A percentile compares a stretch with the other conserved stretches of the same genome.
Evolutionary conservation across 2,888 invertebrate species (phyloP).

Genomic region (Drosophila mulleri): DNA sequence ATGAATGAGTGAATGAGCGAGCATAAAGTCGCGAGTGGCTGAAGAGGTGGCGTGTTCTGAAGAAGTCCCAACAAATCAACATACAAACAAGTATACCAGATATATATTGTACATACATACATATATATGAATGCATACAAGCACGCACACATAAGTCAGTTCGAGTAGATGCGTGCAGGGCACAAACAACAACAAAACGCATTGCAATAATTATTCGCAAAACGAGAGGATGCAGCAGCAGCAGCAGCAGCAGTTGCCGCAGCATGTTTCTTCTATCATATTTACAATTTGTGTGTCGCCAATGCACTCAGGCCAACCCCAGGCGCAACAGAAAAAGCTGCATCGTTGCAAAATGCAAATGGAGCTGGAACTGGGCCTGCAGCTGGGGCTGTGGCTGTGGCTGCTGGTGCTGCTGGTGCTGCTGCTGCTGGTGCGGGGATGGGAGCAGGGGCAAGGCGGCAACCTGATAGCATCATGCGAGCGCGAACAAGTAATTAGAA

Average conservation of each 20-base stretch:
- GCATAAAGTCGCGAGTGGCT: constrained; percentile 37
- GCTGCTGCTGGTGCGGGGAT: background rate
- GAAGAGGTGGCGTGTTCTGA: constrained; percentile 30
- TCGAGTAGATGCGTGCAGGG: constrained; percentile 24
- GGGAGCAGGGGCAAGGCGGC: constrained; percentile 13
- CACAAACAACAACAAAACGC: constrained; percentile 38
- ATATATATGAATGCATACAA: background rate
- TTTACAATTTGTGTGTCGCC: constrained; percentile 79
- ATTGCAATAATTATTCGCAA: constrained; percentile 52
- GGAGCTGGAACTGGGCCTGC: constrained; percentile 13
- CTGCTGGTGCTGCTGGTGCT: background rate
- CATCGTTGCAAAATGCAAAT: constrained; percentile 47
- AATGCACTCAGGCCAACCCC: constrained; percentile 56
- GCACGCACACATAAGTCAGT: constrained; percentile 18
- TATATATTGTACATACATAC: background rate
- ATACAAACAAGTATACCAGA: background rate
- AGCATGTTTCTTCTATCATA: constrained; percentile 76
- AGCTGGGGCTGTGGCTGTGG: constrained; percentile 1
- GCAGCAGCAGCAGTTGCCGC: constrained; percentile 3
- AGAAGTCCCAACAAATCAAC: constrained; percentile 6
- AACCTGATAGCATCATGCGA: constrained; percentile 55
- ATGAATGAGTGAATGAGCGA: constrained; percentile 50
- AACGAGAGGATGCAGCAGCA: constrained; percentile 24
- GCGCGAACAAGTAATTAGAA: constrained; percentile 82
- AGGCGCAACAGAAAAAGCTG: constrained; percentile 16